Base-by-base conservation (phyloP, 1,140 invertebrate genomes). In the Plectus sambesii region DNA sequence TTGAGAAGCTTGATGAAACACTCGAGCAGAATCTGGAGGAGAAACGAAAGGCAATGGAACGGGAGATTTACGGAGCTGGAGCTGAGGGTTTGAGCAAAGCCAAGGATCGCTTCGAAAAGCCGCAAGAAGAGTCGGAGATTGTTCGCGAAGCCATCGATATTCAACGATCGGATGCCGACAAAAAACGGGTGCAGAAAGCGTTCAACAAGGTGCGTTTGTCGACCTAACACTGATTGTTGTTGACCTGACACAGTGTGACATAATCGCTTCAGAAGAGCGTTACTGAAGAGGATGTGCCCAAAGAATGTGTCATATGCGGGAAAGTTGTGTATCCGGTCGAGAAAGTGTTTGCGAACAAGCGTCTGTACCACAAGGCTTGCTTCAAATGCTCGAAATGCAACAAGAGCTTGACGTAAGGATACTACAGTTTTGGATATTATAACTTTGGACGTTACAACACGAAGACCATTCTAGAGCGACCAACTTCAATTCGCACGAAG, bases 301-400 rank as follows among this genome's bases (percentile, higher is more conserved):
- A 63, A 19, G 59, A 67, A 26, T 70, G 68, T 50, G 45, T 46
- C 26, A 58, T 63, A 36, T 70, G 68, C 47, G 53, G 44, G 25
- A 71, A 71, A 42, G 59, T 57, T 25, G 69, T 70, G 19, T 70
- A 70, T 55, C 61, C 62, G 9, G 66, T 70, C 35, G 68, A 70
- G 33, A 59, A 55, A 42, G 42, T 71, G 24, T 42, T 63, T 26
- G 63, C 59, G 23, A 61, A 64, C 39, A 71, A 71, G 42, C 49
- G 59, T 37, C 35, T 65, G 8, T 70, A 70, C 48, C 68, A 70
- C 41, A 61, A 62, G 42, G 29, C 45, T 19, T 70, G 68, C 46
- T 71, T 70, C 47, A 64, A 64, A 41, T 70, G 68, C 51, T 52
- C 37, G 17, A 69, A 58, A 27, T 70, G 68, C 42, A 49, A 42